Evolutionary conservation across 23 tunicate genomes (phyloP), one percentile per base, ranked within the genome.

Genomic region (Trididemnum clinides): DNA sequence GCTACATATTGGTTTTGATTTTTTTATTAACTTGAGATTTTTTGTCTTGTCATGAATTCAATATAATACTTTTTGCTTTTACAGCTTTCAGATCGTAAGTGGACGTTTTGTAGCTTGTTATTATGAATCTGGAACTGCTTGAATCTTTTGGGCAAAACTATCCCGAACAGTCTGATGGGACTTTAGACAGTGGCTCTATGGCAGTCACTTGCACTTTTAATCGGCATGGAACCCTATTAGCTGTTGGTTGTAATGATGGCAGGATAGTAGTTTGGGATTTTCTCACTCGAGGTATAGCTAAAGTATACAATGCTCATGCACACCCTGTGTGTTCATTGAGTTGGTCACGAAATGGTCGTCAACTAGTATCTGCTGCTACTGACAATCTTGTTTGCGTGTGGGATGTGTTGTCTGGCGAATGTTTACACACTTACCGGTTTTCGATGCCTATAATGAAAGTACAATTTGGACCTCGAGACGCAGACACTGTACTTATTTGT

Each of bases 231-330:
- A 97, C 97, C 0, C 54, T 97, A n/a, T 75, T 97, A 0, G 99
- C 99, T 35, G 97, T 92, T 28, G 99, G 99, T 5, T 97, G 99
- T 72, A 97, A 92, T 64, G 99, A 97, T 85, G 99, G 99, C 7
- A 57, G 99, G 38, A 92, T 97, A 39, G 99, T 90, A 35, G 97
- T 97, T 0, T 97, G 95, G 95, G 99, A 97, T 63, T 97, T 97
- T 76, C 37, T 97, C 2, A 97, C 99, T 12, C 83, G 99, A 66
- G 97, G 99, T 54, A 92, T 88, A 25, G 97, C 99, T 0, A 97
- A 97, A 74, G 92, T 92, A 0, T 92, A 92, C 74, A 82, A 86
- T 39, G 99, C 99, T 12, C 99, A 97, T 79, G 92, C 97, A 0
- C 97, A 92, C 33, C 88, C 99, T 1, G 95, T 97, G 10, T 96